phyloP scores from a whole-genome alignment of 2,888 invertebrate genomes.

The Epiblema foenella region DNA sequence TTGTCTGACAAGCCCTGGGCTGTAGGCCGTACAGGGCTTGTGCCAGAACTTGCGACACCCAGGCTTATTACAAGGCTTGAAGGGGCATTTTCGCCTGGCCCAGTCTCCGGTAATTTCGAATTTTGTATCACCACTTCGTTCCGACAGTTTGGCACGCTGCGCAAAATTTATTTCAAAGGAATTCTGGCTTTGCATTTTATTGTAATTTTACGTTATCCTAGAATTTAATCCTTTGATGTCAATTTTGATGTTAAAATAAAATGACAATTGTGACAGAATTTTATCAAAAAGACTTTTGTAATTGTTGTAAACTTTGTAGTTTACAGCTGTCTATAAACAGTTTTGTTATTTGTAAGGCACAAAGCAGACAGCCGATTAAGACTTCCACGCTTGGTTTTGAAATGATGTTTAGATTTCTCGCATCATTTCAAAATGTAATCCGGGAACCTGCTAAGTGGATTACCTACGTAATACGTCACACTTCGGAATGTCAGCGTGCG shows the following conservation, averaged over 20 bases:
- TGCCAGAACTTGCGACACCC: conserved; percentile 19
- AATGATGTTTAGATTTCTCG: neutral
- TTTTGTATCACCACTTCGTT: conserved; percentile 6
- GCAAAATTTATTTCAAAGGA: neutral
- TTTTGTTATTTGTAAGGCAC: too few relatives aligned
- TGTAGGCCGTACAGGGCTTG: neutral
- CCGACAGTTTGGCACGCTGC: conserved; percentile 4
- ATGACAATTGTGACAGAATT: neutral
- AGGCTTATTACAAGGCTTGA: conserved; percentile 7
- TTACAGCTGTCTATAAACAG: neutral
- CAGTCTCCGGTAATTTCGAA: conserved; percentile 6
- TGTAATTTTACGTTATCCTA: conserved; percentile 8
- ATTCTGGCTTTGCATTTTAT: conserved; percentile 22
- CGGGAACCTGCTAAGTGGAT: too few relatives aligned
- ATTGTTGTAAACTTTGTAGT: neutral
- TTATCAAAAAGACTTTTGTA: neutral
- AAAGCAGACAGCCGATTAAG: too few relatives aligned
- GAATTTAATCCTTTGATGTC: conserved; percentile 5
- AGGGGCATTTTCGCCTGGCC: conserved; percentile 6
- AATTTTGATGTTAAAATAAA: too few relatives aligned
- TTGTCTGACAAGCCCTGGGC: neutral
- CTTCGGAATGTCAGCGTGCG: too few relatives aligned
- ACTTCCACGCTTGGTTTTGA: neutral
- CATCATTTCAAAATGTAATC: too few relatives aligned
- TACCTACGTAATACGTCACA: too few relatives aligned